Percentiles rank a stretch among this genome's conserved stretches.
These are phyloP conservation scores for Penaeus chinensis DNA, from an alignment of 1,140 invertebrate species.

Conservation along the genomic window DNA sequence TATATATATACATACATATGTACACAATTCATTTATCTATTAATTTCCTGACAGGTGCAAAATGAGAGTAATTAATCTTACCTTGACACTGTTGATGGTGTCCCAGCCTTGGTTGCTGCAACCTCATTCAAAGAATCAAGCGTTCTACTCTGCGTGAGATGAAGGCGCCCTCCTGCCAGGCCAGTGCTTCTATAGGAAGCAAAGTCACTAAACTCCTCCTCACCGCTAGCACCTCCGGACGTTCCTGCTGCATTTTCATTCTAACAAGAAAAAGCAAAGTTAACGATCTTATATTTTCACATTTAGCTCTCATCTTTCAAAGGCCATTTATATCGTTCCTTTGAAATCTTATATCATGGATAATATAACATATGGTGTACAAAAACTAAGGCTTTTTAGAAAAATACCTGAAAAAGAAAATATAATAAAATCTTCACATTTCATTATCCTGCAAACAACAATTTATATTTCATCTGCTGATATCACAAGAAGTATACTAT, in stretches of 20 bases:
- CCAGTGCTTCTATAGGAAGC: constrained; percentile 42
- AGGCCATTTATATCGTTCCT: not conserved
- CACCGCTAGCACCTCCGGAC: constrained; percentile 25
- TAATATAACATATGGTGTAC: too few species aligned
- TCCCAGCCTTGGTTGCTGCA: constrained; percentile 75
- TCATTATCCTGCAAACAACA: too few species aligned
- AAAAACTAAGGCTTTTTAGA: not conserved
- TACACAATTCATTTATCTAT: constrained; percentile 3
- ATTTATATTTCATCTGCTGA: too few species aligned
- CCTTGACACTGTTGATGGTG: constrained; percentile 82
- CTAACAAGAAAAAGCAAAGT: constrained; percentile 72
- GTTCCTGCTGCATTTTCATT: constrained; percentile 70
- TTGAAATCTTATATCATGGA: not conserved
- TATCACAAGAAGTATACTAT: too few species aligned
- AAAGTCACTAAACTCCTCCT: constrained; percentile 50
- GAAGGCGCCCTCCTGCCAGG: constrained; percentile 35
- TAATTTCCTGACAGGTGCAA: not conserved
- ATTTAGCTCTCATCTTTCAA: not conserved
- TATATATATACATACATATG: too few species aligned
- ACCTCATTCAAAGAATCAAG: constrained; percentile 81
- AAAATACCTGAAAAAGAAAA: not conserved
- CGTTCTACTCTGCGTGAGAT: constrained; percentile 78
- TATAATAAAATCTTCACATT: too few species aligned
- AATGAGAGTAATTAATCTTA: constrained; percentile 51
- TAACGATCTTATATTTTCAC: not conserved